These are phyloP conservation scores for Craterocephalus amniculus DNA, from an alignment of 2,797 vertebrate genomes.

Conservation along the genomic window DNA sequence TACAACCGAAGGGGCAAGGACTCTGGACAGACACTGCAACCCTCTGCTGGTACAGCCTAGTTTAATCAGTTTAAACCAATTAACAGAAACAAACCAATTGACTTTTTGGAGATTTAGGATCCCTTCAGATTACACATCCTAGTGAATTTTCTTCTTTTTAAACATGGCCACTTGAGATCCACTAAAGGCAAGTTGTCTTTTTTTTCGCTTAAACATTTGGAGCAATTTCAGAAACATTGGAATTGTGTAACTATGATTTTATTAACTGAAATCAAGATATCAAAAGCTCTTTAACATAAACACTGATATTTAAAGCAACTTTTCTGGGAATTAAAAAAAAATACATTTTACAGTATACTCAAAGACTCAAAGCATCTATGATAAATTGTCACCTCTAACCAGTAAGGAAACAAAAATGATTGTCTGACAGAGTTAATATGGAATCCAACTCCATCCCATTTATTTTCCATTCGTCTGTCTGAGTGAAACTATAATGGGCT, in stretches of 20 bases:
- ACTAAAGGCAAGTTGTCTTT: too few relatives aligned
- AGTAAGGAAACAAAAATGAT: slow-evolving; percentile 1
- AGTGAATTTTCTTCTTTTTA: too few relatives aligned
- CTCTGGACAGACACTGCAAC: too few relatives aligned
- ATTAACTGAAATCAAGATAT: neutral
- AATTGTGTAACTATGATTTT: neutral
- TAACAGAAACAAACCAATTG: too few relatives aligned
- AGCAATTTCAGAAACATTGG: neutral
- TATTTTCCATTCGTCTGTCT: slow-evolving; percentile 64
- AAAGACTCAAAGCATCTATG: neutral
- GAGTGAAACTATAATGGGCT: slow-evolving; percentile 65
- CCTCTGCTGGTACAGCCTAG: too few relatives aligned
- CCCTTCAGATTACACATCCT: too few relatives aligned
- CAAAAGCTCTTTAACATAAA: neutral
- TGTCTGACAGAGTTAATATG: slow-evolving; percentile 30
- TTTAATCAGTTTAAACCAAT: too few relatives aligned
- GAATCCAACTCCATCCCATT: slow-evolving; percentile 52
- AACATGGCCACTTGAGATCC: too few relatives aligned
- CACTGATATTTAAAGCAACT: neutral
- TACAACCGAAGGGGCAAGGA: too few relatives aligned
- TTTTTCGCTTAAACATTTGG: too few relatives aligned
- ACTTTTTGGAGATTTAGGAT: too few relatives aligned
- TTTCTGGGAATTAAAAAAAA: neutral
- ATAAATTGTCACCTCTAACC: neutral
- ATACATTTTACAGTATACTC: too few relatives aligned